A percentile compares a stretch with the other conserved stretches of the same genome.
phyloP scores from a whole-genome alignment of 2,797 vertebrate genomes.

The Mergus octosetaceus region DNA sequence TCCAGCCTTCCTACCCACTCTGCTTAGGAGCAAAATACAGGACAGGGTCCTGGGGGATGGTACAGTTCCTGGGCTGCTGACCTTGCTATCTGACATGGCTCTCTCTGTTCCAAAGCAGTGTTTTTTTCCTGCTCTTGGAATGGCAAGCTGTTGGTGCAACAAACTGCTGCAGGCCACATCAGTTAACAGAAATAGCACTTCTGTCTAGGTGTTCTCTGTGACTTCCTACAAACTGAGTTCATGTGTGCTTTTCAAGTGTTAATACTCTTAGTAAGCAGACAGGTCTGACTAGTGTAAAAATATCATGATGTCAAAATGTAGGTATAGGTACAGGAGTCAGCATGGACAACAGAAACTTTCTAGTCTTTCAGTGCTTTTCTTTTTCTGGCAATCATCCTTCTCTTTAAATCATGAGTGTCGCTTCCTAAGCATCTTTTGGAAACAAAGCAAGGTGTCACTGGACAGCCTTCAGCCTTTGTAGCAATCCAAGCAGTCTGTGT shows the following conservation, averaged over 20 bases:
- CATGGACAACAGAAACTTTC: rapidly evolving
- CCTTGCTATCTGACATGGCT: neutral
- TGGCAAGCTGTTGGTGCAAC: rapidly evolving
- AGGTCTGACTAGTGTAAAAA: neutral
- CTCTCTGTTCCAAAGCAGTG: neutral
- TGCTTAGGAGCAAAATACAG: too few species aligned
- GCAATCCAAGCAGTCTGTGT: neutral
- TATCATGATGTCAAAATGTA: neutral
- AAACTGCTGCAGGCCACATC: neutral
- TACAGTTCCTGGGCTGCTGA: neutral
- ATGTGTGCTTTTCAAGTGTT: neutral
- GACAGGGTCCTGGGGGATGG: neutral
- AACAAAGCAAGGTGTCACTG: neutral
- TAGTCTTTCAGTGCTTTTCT: neutral
- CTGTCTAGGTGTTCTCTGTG: neutral
- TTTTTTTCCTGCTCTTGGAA: neutral
- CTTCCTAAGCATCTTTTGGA: neutral
- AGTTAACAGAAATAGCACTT: neutral
- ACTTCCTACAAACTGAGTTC: neutral
- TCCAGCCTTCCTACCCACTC: rapidly evolving
- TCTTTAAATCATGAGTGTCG: rapidly evolving
- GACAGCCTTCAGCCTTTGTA: neutral
- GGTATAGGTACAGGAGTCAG: neutral
- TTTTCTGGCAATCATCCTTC: neutral
- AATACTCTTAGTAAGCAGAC: rapidly evolving